A percentile compares a stretch with the other conserved stretches of the same genome.
These are phyloP conservation scores for Elephas maximus DNA, from an alignment of 2,113 vertebrate species.

Conservation along the genomic window DNA sequence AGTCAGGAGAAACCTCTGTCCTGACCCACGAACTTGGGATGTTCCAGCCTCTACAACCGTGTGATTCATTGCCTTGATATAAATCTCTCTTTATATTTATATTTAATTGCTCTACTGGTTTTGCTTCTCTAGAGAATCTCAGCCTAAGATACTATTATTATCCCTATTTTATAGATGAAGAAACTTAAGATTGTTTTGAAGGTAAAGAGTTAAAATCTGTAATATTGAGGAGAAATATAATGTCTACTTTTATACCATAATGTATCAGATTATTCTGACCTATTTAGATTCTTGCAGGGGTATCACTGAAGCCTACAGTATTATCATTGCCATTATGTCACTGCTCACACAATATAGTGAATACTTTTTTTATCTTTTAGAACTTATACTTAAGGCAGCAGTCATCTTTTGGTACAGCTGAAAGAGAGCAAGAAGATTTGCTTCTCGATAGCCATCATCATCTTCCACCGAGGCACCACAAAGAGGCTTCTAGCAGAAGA, in stretches of 20 bases:
- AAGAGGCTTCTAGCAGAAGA: background rate
- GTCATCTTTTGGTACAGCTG: constrained; percentile 20
- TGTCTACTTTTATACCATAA: constrained; percentile 42
- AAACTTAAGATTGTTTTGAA: constrained; percentile 5
- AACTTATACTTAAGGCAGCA: constrained; percentile 42
- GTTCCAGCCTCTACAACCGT: too few species aligned
- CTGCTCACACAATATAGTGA: background rate
- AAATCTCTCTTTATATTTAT: too few species aligned
- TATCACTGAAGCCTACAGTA: background rate
- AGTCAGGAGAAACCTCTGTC: too few species aligned
- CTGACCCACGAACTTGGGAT: too few species aligned
- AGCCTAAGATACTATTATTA: background rate
- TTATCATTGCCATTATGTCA: background rate
- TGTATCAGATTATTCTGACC: background rate
- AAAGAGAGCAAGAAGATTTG: constrained; percentile 34
- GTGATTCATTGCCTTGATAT: too few species aligned
- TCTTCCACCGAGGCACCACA: constrained; percentile 28
- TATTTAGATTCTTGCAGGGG: constrained; percentile 3
- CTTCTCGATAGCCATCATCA: background rate
- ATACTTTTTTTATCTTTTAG: constrained; percentile 64
- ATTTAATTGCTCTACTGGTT: too few species aligned
- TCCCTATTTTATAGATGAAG: constrained; percentile 35
- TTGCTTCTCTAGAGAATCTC: too few species aligned
- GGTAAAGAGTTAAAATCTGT: background rate
- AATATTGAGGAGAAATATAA: background rate